Evolutionary conservation across 2,888 invertebrate genomes (phyloP), one percentile per base, ranked within the genome.

Genomic region (Macrosiphum euphorbiae): DNA sequence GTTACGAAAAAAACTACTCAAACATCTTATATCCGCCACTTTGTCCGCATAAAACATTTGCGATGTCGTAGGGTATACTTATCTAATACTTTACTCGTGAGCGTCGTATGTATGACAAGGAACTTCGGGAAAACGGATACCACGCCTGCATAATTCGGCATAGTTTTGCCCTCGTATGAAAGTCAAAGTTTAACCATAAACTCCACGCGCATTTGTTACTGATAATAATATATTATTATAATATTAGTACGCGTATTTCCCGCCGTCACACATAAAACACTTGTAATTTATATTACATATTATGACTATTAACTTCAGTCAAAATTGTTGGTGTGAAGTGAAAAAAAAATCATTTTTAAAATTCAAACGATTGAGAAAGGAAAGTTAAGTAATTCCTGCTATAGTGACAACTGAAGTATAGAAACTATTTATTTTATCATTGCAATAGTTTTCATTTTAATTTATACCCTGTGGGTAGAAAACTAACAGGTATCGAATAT

Each of bases 141-240:
- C 20, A 20, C 20, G 78, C 20, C 20, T 78, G 78, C 20, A 78
- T 78, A 35, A 20, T 78, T 78, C 35, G 16, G 20, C 78, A 20
- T 20, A 35, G 78, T 35, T 78, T 78, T 35, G 35, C 0, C 35
- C 35, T 0, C 8, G 20, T 78, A 35, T 78, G 35, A 35, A 78
- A 35, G 78, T 78, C 78, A 78, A 78, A 78, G 78, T 78, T 78
- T 35, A 78, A 78, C 78, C 78, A 78, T 78, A 35, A 35, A 78
- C 35, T 78, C 35, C 35, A 11, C 20, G 20, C 20, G 8, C 20
- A 78, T 35, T 78, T 35, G 78, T 78, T 20, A 35, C 78, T 35
- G 78, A 20, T 78, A 78, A 35, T 78, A 78, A 55, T 20, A 13
- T 20, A 55, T 52, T 52, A 55, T 55, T 35, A 78, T 78, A 35